phyloP scores from a whole-genome alignment of 1,140 invertebrate genomes.

The Papilio glaucus region DNA sequence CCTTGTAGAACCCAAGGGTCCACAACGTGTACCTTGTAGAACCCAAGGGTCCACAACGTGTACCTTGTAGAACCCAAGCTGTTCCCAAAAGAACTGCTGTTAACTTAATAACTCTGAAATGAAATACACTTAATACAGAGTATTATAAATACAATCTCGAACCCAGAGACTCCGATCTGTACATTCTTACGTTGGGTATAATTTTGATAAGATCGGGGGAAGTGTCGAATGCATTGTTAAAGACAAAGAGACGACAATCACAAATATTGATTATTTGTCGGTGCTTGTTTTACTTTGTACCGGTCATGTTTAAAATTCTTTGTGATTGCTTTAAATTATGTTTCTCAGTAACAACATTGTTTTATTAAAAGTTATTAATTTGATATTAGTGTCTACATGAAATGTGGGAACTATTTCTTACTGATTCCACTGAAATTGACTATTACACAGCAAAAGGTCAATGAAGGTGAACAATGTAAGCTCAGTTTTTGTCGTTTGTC shows the following conservation, averaged over 20 bases:
- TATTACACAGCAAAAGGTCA: too few species aligned
- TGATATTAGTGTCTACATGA: not conserved
- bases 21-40: too few species aligned
- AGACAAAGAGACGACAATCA: constrained; percentile 11
- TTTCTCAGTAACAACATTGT: not conserved
- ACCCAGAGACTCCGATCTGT: not conserved
- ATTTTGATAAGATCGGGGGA: constrained; percentile 17
- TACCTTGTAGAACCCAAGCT: not conserved
- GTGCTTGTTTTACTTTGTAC: not conserved
- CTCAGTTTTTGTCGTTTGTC: too few species aligned
- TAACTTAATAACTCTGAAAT: not conserved
- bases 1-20: too few species aligned
- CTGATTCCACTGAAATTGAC: too few species aligned
- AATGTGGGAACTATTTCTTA: too few species aligned
- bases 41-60: not conserved
- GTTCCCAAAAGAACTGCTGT: not conserved
- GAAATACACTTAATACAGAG: not conserved
- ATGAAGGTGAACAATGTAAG: too few species aligned
- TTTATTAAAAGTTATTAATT: not conserved
- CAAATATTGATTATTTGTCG: constrained; percentile 25
- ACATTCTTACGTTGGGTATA: constrained; percentile 6
- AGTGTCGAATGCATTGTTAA: constrained; percentile 21
- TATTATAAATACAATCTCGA: constrained; percentile 1
- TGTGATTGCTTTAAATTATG: constrained; percentile 2
- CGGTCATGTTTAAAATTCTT: constrained; percentile 10